Base-by-base conservation (phyloP, 2,888 invertebrate genomes). In the Luperina testacea region DNA sequence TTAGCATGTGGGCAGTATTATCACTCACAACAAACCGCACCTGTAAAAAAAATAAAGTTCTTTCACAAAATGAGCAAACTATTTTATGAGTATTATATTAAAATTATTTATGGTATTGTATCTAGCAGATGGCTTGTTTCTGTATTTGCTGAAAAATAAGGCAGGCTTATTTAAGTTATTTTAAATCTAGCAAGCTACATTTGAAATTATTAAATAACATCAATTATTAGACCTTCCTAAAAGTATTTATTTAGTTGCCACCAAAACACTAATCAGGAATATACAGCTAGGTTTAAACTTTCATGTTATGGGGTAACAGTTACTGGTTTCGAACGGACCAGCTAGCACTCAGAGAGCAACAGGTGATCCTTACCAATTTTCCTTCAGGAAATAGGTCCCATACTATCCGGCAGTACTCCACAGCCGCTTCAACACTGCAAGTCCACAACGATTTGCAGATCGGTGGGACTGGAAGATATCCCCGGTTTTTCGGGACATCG, bases 401-500 rank as follows among this genome's bases (percentile, higher is more conserved):
- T 0, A 99, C 99, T 88, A 99, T 99, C 45, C 99, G 97, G 90
- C 99, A 99, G 93, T 99, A 99, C 95, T 99, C 99, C 80, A 99
- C 97, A 0, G 99, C 98, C 2, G 99, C 98, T 97, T 99, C 99
- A 0, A 99, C 98, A 87, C 98, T 98, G 91, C 99, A 99, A 0
- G 99, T 99, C 99, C 99, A 99, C 75, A 99, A 94, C 0, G 99
- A 98, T 95, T 99, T 99, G 83, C 98, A 98, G 82, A 99, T 98
- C 2, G 99, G 98, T 11, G 98, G 98, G 67, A 99, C 96, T 1
- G 98, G 98, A 76, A 98, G 98, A 89, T 98, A 97, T 75, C 98
- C 97, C 76, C 98, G 97, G 83, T 97, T 97, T 95, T 98, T 98
- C 8, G 97, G 97, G 72, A 98, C 95, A 94, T 99, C 99, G 94